Conservation (phyloP, 2,113 vertebrate species). For the Regulus satrapa region DNA sequence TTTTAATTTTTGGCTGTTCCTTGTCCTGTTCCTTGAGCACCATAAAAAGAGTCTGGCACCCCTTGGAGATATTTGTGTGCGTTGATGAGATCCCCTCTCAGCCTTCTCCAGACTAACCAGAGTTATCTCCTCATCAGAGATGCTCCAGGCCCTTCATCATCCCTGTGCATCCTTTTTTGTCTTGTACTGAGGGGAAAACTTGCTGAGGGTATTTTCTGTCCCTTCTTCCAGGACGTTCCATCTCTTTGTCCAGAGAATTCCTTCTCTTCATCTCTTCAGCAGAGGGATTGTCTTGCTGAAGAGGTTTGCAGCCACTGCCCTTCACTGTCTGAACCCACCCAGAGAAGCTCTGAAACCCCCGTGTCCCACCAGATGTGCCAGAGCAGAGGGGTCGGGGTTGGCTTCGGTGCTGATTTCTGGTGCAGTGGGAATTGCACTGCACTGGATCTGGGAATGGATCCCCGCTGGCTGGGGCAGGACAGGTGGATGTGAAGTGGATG, state of each 20-base stretch:
- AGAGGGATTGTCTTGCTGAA: neutral
- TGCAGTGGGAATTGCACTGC: neutral
- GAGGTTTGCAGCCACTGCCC: rapidly evolving
- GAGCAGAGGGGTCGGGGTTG: neutral
- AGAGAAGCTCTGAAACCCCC: neutral
- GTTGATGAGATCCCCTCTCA: neutral
- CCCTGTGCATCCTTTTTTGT: too few relatives aligned
- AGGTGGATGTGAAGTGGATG: neutral
- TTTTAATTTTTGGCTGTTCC: neutral
- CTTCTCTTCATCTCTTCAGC: neutral
- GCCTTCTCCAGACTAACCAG: neutral
- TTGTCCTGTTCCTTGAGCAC: neutral
- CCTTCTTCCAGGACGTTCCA: neutral
- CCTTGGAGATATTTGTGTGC: neutral
- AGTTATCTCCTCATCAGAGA: neutral
- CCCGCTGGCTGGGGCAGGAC: neutral
- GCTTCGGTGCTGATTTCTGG: neutral
- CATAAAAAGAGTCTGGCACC: neutral
- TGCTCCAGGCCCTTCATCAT: neutral
- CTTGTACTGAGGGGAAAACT: too few relatives aligned
- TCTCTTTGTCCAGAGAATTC: neutral
- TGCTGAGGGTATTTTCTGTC: neutral
- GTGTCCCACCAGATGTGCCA: neutral
- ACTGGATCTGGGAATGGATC: neutral
- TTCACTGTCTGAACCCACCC: neutral